These are phyloP conservation scores for Apostichopus japonicus DNA, from an alignment of 35 echinoderm and acorn worm genomes.

Conservation along the genomic window DNA sequence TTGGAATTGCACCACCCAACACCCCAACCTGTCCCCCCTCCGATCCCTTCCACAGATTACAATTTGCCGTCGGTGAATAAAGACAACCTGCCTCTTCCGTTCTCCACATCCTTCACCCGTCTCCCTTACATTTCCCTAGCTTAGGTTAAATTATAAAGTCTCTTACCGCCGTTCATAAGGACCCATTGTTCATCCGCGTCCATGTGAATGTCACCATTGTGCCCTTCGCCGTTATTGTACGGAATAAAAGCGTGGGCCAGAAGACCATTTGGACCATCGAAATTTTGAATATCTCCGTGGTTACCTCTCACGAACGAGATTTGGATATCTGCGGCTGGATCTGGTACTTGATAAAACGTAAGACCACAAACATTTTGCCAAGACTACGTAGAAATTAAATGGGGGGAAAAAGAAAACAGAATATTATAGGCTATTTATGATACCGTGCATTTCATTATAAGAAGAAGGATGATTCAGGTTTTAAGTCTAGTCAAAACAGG, in stretches of 20 bases:
- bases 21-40: too few species aligned
- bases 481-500: too few species aligned
- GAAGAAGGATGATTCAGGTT: too few species aligned
- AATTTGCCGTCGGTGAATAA: too few species aligned
- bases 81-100: too few species aligned
- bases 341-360: constrained; percentile 44
- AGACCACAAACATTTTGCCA: constrained; percentile 71
- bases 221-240: neutral
- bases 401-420: neutral
- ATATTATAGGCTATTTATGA: neutral
- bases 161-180: constrained; percentile 41
- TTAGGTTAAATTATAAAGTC: too few species aligned
- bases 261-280: constrained; percentile 73
- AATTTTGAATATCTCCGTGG: constrained; percentile 70
- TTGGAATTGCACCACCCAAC: too few species aligned
- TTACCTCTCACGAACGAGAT: constrained; percentile 63
- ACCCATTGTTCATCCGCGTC: constrained; percentile 80
- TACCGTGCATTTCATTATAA: too few species aligned
- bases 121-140: too few species aligned
- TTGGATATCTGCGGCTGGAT: constrained; percentile 40
- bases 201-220: constrained; percentile 66
- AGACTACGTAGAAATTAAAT: constrained; percentile 49
- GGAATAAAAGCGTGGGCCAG: constrained; percentile 83
- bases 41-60: too few species aligned
- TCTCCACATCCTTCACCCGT: too few species aligned